Evolutionary conservation across 2,797 vertebrate genomes (phyloP).

Genomic region (Paguma larvata): DNA sequence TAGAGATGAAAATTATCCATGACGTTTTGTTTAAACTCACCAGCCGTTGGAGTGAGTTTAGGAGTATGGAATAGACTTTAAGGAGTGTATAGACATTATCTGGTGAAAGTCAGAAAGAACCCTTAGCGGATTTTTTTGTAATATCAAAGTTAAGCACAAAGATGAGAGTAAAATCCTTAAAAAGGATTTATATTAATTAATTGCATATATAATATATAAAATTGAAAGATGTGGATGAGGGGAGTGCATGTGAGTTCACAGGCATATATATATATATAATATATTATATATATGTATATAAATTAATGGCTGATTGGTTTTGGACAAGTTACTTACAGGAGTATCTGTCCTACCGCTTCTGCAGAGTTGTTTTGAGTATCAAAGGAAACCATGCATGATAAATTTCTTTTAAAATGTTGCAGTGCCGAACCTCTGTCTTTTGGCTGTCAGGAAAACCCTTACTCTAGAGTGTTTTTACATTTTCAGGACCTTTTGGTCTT

Average conservation of each 20-base stretch:
- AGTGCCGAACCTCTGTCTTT: neutral
- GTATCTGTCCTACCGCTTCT: neutral
- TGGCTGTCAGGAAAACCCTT: neutral
- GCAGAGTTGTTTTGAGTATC: neutral
- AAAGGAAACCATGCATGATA: neutral
- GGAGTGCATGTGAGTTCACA: neutral
- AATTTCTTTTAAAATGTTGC: neutral
- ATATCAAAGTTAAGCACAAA: constrained; percentile 10
- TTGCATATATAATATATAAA: neutral
- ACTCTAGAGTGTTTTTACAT: neutral
- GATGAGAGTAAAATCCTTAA: neutral
- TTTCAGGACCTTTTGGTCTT: neutral
- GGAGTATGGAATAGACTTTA: neutral
- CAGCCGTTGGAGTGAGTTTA: neutral
- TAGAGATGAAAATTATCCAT: constrained; percentile 9
- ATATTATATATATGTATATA: neutral
- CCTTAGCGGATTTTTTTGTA: neutral
- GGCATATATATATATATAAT: neutral
- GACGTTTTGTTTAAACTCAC: neutral
- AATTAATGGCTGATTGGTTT: neutral
- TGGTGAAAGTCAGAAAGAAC: neutral
- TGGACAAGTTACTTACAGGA: neutral
- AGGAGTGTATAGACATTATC: neutral
- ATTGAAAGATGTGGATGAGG: neutral
- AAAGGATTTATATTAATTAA: neutral